Conservation (phyloP, 1,140 invertebrate genomes). For the Drosophila cardini region DNA sequence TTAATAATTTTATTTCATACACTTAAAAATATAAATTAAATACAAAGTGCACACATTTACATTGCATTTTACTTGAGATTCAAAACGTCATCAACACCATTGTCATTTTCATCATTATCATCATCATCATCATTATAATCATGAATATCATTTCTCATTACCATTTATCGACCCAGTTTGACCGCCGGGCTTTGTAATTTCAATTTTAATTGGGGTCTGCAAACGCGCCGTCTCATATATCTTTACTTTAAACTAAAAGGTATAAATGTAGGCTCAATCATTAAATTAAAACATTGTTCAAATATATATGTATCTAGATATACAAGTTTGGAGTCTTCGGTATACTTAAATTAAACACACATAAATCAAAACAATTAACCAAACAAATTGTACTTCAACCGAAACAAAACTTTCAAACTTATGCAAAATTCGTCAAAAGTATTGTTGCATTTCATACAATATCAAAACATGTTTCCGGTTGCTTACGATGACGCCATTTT, state of each 20-base stretch:
- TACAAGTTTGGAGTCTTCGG: conserved; percentile 8
- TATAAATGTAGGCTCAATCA: conserved; percentile 61
- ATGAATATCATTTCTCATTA: conserved; percentile 12
- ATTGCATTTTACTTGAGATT: conserved; percentile 64
- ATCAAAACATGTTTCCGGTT: neutral
- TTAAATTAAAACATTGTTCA: conserved; percentile 43
- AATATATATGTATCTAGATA: conserved; percentile 5
- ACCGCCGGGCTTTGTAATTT: conserved; percentile 45
- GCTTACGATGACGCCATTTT: neutral
- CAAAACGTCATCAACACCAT: conserved; percentile 31
- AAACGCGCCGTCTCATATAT: conserved; percentile 75
- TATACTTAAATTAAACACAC: conserved; percentile 46
- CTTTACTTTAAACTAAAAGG: conserved; percentile 78
- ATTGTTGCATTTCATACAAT: conserved; percentile 39
- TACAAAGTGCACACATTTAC: conserved; percentile 64
- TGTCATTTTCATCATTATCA: conserved; percentile 7
- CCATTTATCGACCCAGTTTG: conserved; percentile 1
- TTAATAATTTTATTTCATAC: conserved; percentile 55
- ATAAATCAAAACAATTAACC: conserved; percentile 76
- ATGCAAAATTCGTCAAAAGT: conserved; percentile 14
- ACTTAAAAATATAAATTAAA: conserved; percentile 61
- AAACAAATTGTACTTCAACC: conserved; percentile 28
- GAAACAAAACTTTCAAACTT: conserved; percentile 5
- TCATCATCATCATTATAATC: conserved; percentile 27
- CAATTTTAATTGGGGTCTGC: conserved; percentile 66